A percentile compares a stretch with the other conserved stretches of the same genome.
These are phyloP conservation scores for Acleris emargana DNA, from an alignment of 2,888 invertebrate genomes.

Conservation along the genomic window DNA sequence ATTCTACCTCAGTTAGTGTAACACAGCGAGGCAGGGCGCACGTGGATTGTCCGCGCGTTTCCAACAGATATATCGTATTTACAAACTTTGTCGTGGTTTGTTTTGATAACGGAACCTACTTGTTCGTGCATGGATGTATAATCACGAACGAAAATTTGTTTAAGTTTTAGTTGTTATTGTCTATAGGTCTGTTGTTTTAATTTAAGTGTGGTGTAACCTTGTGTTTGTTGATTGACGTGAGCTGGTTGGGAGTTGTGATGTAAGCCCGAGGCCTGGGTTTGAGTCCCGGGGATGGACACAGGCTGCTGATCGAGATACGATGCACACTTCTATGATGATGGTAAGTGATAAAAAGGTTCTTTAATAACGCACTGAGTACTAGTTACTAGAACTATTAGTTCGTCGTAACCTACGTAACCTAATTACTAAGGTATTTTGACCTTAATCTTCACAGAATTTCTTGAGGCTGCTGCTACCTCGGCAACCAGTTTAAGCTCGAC, in stretches of 20 bases:
- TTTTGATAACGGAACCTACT: slow-evolving; percentile 60
- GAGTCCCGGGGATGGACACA: slow-evolving; percentile 65
- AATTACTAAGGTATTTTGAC: too few species aligned
- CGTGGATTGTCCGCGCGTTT: slow-evolving; percentile 49
- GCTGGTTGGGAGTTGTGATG: slow-evolving; percentile 69
- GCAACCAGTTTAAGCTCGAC: not conserved
- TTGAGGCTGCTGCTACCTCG: not conserved
- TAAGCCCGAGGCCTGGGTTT: slow-evolving; percentile 68
- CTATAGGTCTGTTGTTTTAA: slow-evolving; percentile 49
- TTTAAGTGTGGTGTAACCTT: slow-evolving; percentile 71
- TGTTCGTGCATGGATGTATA: slow-evolving; percentile 40
- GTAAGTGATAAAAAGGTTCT: slow-evolving; percentile 53
- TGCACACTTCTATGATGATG: slow-evolving; percentile 82
- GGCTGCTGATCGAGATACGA: slow-evolving; percentile 54
- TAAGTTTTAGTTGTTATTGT: slow-evolving; percentile 39
- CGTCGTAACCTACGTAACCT: too few species aligned
- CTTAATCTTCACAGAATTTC: not conserved
- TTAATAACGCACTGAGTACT: too few species aligned
- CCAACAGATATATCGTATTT: slow-evolving; percentile 65
- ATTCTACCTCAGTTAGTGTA: slow-evolving; percentile 57
- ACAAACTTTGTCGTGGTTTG: slow-evolving; percentile 75
- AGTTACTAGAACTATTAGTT: too few species aligned
- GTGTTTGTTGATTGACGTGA: slow-evolving; percentile 75
- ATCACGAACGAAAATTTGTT: slow-evolving; percentile 14
- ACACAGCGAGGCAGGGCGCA: slow-evolving; percentile 52